phyloP scores from a whole-genome alignment of 2,797 vertebrate species.

The Glossophaga mutica region DNA sequence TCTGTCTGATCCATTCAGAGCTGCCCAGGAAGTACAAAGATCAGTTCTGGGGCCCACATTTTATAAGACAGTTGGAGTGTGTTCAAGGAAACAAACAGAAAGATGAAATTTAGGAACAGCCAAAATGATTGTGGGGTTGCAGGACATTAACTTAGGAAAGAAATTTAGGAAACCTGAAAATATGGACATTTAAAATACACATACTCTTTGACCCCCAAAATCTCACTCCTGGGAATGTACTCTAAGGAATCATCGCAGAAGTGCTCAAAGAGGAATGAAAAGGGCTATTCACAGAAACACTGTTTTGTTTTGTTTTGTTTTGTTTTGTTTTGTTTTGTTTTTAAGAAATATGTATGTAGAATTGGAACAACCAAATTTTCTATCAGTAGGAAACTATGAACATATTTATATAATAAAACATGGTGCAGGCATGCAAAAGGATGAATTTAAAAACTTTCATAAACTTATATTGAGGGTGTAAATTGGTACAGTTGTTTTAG shows the following conservation, averaged over 20 bases:
- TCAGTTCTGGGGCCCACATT: not conserved
- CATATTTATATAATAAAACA: not conserved
- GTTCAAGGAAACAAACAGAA: not conserved
- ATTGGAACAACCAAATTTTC: not conserved
- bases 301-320: not conserved
- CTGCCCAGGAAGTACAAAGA: not conserved
- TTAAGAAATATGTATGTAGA: not conserved
- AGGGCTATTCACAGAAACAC: not conserved
- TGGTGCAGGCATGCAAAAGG: not conserved
- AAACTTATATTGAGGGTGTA: not conserved
- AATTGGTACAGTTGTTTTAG: not conserved
- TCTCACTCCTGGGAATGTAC: not conserved
- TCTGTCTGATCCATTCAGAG: not conserved
- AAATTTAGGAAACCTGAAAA: not conserved
- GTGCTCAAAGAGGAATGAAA: not conserved
- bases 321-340: not conserved
- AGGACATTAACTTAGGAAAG: not conserved
- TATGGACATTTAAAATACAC: not conserved
- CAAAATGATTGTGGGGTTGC: not conserved
- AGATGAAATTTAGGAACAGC: not conserved
- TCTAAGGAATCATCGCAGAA: not conserved
- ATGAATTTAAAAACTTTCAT: not conserved
- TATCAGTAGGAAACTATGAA: not conserved
- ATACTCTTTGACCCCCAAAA: not conserved
- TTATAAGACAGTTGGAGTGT: not conserved